Base-by-base conservation (phyloP, 2,797 vertebrate species). In the Centroberyx gerrardi region DNA sequence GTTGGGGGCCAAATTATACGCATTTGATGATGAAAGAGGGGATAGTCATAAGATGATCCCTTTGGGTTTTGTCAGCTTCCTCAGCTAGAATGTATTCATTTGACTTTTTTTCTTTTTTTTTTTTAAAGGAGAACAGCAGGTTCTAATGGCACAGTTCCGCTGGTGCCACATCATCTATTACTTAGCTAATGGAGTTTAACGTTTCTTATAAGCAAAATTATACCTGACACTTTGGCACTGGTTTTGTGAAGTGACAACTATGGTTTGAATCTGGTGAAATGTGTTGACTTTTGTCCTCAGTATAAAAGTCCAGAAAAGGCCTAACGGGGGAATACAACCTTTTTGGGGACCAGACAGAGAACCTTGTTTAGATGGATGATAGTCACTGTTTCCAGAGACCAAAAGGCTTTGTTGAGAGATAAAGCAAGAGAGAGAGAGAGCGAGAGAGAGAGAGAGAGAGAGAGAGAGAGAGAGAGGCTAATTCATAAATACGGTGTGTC, bases 401-500 rank as follows among this genome's bases (percentile, higher is more conserved):
- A 83, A 80, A 81, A 59, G 66, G 65, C 70, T 83, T 88, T 84
- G 71, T 85, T 84, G 56, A 81, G 40, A 54, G 6, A 14, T 3
- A 1, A 8, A 53, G 51, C 12, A 28, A 77, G 62, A 44, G 62
- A 49, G 54, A 60, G 65, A 58, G 63, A 48, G 74, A 69, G 29
- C 48, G 52, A 63, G 46, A 54, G 54, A 54, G 36, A 58, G 15
- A 58, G 38, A 31, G 52, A 27, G 54, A 33, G 46, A 29, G 44
- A 55, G 58, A 46, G 49, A 76, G 51, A 65, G 68, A 60, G 76
- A 77, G 76, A 82, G 72, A 79, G 80, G 60, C 46, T 83, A 80
- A 86, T 92, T 92, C 83, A 90, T 72, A 83, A 82, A 84, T 88
- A 85, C 84, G 83, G 88, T 86, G 90, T 90, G 90, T 92, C 88